A percentile compares a stretch with the other conserved stretches of the same genome.
Conservation (phyloP, 2,888 invertebrate genomes). For the Ophioninae sp. region DNA sequence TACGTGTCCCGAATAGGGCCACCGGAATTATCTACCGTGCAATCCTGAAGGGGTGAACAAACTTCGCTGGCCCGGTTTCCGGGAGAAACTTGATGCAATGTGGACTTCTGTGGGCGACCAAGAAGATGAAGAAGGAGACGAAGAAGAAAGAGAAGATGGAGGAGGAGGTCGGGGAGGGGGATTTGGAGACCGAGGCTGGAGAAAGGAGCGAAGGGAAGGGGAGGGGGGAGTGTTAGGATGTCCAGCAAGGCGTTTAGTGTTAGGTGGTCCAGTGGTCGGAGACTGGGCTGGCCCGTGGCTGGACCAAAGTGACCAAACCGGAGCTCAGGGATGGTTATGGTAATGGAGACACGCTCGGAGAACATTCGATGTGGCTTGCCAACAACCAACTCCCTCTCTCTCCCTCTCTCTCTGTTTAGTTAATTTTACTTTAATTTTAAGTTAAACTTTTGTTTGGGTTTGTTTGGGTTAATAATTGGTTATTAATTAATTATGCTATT, state of each 20-base stretch:
- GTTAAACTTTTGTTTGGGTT: no score
- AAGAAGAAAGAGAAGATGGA: conserved; percentile 14
- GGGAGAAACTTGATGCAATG: conserved; percentile 41
- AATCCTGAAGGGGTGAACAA: conserved; percentile 55
- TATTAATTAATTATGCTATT: no score
- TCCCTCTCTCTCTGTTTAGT: background rate
- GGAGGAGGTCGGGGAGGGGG: conserved; percentile 24
- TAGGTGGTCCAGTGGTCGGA: conserved; percentile 45
- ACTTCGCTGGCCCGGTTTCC: conserved; percentile 54
- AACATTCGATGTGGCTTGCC: conserved; percentile 56
- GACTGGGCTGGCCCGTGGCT: conserved; percentile 30
- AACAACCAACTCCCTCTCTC: conserved; percentile 16
- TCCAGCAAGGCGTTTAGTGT: conserved; percentile 55
- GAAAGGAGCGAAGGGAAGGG: conserved; percentile 2
- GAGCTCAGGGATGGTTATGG: conserved; percentile 57
- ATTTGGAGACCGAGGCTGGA: background rate
- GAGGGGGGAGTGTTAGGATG: conserved; percentile 37
- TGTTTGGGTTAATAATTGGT: no score
- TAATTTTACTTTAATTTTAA: no score
- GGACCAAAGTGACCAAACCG: conserved; percentile 44
- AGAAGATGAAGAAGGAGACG: conserved; percentile 29
- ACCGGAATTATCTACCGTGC: conserved; percentile 52
- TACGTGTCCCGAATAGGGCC: conserved; percentile 53
- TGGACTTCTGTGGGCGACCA: background rate
- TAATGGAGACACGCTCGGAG: conserved; percentile 61